Percentiles rank a stretch among this genome's conserved stretches.
Conservation (phyloP, 2,888 invertebrate species). For the Chrysina gloriosa region DNA sequence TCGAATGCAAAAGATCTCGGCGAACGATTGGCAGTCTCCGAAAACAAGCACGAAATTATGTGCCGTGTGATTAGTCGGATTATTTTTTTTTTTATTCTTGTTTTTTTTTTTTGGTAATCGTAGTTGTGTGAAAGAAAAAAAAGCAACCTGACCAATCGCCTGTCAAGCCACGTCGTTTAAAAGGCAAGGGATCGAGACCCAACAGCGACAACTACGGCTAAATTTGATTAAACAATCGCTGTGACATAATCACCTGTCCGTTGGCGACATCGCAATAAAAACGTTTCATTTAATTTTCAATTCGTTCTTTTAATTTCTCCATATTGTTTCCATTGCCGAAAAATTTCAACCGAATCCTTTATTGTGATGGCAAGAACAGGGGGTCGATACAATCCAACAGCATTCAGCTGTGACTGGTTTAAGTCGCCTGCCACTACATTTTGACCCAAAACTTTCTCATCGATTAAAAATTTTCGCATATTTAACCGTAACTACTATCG, state of each 20-base stretch:
- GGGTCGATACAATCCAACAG: conserved; percentile 54
- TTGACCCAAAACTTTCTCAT: conserved; percentile 47
- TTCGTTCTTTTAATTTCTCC: conserved; percentile 6
- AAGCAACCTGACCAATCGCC: conserved; percentile 60
- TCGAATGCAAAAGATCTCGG: conserved; percentile 17
- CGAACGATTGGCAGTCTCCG: conserved; percentile 47
- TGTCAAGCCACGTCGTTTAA: conserved; percentile 60
- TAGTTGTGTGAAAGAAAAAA: conserved; percentile 17
- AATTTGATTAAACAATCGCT: conserved; percentile 51
- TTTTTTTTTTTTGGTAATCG: too few species aligned
- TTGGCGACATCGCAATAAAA: conserved; percentile 42
- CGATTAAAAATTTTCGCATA: conserved; percentile 48
- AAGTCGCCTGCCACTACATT: conserved; percentile 53
- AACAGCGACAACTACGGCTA: conserved; percentile 60
- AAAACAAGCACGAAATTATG: conserved; percentile 49
- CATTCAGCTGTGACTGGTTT: conserved; percentile 51
- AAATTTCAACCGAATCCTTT: not conserved
- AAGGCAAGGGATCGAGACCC: conserved; percentile 73
- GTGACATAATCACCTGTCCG: conserved; percentile 62
- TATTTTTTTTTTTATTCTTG: conserved; percentile 2
- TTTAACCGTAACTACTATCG: not conserved
- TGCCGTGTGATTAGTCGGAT: conserved; percentile 51
- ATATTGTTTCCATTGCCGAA: not conserved
- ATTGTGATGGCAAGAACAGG: conserved; percentile 48
- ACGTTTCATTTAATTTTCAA: not conserved